These are phyloP conservation scores for Syngnathus typhle DNA, from an alignment of 2,113 vertebrate genomes.

Conservation along the genomic window DNA sequence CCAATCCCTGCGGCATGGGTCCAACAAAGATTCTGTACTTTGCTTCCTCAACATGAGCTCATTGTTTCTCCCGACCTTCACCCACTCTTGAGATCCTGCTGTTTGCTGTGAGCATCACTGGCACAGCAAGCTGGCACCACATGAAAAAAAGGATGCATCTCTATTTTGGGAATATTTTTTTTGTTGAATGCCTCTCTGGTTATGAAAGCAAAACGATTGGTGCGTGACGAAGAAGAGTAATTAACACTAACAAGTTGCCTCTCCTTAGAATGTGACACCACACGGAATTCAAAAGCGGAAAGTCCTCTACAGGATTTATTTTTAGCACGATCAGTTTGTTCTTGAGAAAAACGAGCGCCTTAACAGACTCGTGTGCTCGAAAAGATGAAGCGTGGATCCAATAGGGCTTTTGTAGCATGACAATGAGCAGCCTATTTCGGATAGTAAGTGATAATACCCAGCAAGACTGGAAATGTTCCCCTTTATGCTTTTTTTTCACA, in stretches of 20 bases:
- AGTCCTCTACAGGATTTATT: constrained; percentile 13
- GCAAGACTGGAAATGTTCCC: too few relatives aligned
- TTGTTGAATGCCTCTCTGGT: neutral
- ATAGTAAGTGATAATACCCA: too few relatives aligned
- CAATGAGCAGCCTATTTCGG: too few relatives aligned
- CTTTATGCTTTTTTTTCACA: too few relatives aligned
- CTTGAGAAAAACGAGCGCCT: neutral
- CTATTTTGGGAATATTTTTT: constrained; percentile 12
- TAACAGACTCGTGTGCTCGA: neutral
- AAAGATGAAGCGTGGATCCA: neutral
- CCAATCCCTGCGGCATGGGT: constrained; percentile 9
- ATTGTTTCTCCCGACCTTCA: constrained; percentile 30
- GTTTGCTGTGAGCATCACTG: constrained; percentile 11
- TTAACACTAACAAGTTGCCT: neutral
- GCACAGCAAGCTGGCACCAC: constrained; percentile 11
- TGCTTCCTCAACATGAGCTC: constrained; percentile 13
- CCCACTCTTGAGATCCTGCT: constrained; percentile 23
- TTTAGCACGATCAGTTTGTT: constrained; percentile 2
- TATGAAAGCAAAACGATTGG: neutral
- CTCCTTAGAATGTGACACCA: too few relatives aligned
- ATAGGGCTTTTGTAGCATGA: too few relatives aligned
- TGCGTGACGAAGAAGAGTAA: neutral
- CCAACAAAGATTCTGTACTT: constrained; percentile 19
- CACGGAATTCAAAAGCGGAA: neutral
- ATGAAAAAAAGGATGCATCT: constrained; percentile 3